These are phyloP conservation scores for Dryomyza anilis DNA, from an alignment of 2,888 invertebrate genomes.

Conservation along the genomic window DNA sequence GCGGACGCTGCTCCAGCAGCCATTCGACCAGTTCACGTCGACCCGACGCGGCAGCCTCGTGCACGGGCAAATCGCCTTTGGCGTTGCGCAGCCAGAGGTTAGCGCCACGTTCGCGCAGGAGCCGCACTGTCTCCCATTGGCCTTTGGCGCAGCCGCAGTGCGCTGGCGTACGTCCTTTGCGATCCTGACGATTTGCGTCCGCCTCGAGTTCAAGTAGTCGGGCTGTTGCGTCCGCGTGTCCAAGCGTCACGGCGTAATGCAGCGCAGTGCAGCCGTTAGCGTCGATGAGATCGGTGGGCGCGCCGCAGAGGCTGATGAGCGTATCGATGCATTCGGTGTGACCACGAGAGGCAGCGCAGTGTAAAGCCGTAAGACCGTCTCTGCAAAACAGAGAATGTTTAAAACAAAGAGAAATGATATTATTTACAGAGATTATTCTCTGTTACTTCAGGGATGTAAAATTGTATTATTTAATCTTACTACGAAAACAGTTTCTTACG, in stretches of 20 bases:
- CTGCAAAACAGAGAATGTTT: constrained; percentile 66
- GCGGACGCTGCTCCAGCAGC: constrained; percentile 82
- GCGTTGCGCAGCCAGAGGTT: constrained; percentile 92
- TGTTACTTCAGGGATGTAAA: too few relatives aligned
- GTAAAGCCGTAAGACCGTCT: constrained; percentile 93
- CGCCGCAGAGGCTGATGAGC: constrained; percentile 84
- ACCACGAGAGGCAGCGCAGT: constrained; percentile 96
- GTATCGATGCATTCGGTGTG: constrained; percentile 91
- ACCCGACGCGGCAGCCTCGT: constrained; percentile 94
- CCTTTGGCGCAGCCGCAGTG: constrained; percentile 97
- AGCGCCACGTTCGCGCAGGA: constrained; percentile 75
- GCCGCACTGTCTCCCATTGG: constrained; percentile 83
- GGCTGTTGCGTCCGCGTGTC: constrained; percentile 92
- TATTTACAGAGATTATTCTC: too few relatives aligned
- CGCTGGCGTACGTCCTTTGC: constrained; percentile 89
- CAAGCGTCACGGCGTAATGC: constrained; percentile 95
- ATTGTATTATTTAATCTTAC: too few relatives aligned
- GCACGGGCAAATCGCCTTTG: constrained; percentile 92
- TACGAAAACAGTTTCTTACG: too few relatives aligned
- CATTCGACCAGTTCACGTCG: constrained; percentile 86
- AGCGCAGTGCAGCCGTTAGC: constrained; percentile 94
- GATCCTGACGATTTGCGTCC: constrained; percentile 89
- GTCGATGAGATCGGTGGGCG: constrained; percentile 87
- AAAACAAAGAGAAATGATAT: too few relatives aligned
- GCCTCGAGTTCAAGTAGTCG: constrained; percentile 88